These are phyloP conservation scores for Yoshiicerus persimilis DNA, from an alignment of 1,140 invertebrate species.

Conservation along the genomic window DNA sequence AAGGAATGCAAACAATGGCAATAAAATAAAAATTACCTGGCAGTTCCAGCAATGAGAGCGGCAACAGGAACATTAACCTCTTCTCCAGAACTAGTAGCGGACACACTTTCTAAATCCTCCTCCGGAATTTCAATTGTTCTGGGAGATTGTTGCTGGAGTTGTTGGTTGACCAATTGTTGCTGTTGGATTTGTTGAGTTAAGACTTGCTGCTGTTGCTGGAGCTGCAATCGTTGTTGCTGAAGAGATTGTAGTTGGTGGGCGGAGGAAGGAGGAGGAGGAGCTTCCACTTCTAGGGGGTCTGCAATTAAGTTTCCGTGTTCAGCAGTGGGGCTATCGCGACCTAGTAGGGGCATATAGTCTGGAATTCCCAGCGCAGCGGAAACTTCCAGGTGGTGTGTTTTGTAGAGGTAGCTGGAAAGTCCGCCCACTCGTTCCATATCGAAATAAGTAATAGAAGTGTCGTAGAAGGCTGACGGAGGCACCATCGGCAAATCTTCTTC, in stretches of 20 bases:
- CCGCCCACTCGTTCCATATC: constrained; percentile 71
- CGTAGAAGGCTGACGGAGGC: constrained; percentile 39
- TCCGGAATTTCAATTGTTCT: background rate
- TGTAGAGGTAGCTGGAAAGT: constrained; percentile 52
- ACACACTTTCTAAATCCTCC: constrained; percentile 1
- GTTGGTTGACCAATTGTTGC: background rate
- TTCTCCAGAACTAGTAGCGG: constrained; percentile 41
- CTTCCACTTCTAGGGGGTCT: background rate
- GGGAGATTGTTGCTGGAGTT: background rate
- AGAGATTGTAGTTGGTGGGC: background rate
- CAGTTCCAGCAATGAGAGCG: constrained; percentile 38
- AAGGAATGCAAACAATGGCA: background rate
- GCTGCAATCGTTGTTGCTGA: background rate
- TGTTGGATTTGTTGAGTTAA: background rate
- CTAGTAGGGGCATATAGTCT: constrained; percentile 19
- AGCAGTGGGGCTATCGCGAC: background rate
- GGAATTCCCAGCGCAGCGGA: constrained; percentile 34
- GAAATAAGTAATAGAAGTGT: constrained; percentile 63
- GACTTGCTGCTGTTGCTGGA: background rate
- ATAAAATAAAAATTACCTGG: background rate
- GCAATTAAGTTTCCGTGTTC: background rate
- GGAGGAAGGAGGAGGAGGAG: background rate
- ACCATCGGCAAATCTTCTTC: constrained; percentile 24
- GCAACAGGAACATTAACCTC: constrained; percentile 20
- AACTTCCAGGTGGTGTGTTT: constrained; percentile 39